Conservation (phyloP, 2,888 invertebrate genomes). For the Drosophila mimetica region DNA sequence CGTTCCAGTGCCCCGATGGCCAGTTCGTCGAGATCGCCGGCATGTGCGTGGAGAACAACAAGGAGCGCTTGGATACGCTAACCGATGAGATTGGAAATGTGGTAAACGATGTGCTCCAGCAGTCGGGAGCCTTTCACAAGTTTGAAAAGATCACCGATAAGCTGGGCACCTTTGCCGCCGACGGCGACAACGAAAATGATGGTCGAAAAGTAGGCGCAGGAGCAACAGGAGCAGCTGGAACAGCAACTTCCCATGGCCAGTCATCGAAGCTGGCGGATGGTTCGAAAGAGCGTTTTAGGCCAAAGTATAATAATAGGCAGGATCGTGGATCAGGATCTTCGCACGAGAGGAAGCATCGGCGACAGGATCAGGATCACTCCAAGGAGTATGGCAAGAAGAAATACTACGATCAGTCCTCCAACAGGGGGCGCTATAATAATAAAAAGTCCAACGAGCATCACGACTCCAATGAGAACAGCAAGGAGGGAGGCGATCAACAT, state of each 20-base stretch:
- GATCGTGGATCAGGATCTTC: slow-evolving; percentile 15
- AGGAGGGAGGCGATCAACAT: slow-evolving; percentile 13
- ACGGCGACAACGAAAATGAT: slow-evolving; percentile 7
- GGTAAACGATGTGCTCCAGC: slow-evolving; percentile 62
- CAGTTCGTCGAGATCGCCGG: slow-evolving; percentile 75
- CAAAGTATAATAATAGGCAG: slow-evolving; percentile 33
- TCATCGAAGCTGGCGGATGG: slow-evolving; percentile 29
- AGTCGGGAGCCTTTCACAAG: slow-evolving; percentile 62
- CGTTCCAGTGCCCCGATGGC: slow-evolving; percentile 74
- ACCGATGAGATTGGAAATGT: slow-evolving; percentile 67
- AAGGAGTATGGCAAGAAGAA: slow-evolving; percentile 16
- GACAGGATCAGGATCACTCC: slow-evolving; percentile 6
- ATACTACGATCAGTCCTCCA: slow-evolving; percentile 20
- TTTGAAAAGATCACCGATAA: slow-evolving; percentile 68
- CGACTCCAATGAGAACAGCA: slow-evolving; percentile 7
- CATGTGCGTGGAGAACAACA: slow-evolving; percentile 73
- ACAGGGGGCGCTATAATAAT: slow-evolving; percentile 7
- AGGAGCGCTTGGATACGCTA: slow-evolving; percentile 50
- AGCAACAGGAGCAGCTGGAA: neutral
- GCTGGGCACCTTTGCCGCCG: slow-evolving; percentile 58
- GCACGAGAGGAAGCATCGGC: slow-evolving; percentile 32
- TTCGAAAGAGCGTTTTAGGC: slow-evolving; percentile 54
- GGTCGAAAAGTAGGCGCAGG: neutral
- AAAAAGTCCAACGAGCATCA: slow-evolving; percentile 5
- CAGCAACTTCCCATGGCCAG: slow-evolving; percentile 37